Conservation (phyloP, 2,113 vertebrate genomes). For the Lycaon pictus region DNA sequence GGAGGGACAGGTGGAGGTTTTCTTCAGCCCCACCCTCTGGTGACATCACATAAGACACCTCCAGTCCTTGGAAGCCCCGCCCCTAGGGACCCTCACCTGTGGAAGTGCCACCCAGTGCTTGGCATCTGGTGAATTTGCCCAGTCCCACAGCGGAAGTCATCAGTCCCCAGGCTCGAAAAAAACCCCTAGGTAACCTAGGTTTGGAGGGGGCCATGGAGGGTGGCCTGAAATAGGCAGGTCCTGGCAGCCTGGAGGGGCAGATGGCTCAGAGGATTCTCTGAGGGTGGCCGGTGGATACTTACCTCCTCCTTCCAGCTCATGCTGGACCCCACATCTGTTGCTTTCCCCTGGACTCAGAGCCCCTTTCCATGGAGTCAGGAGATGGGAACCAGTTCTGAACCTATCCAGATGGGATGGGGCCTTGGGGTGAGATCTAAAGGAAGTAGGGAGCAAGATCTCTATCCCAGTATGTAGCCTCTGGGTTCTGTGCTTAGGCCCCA, state of each 20-base stretch:
- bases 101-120: constrained; percentile 2
- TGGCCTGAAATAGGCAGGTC: not conserved
- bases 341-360: not conserved
- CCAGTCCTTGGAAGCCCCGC: constrained; percentile 37
- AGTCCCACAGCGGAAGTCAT: constrained; percentile 25
- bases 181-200: constrained; percentile 41
- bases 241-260: not conserved
- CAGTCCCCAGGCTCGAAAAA: not conserved
- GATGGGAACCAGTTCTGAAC: not conserved
- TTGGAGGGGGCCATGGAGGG: not conserved
- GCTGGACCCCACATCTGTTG: not conserved
- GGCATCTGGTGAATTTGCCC: constrained; percentile 33
- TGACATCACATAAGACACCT: constrained; percentile 72
- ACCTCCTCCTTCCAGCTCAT: not conserved
- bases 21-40: constrained; percentile 45
- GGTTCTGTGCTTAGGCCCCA: not conserved
- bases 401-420: not conserved
- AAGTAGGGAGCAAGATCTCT: not conserved
- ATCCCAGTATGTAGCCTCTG: not conserved
- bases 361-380: not conserved
- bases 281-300: not conserved
- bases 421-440: not conserved
- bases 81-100: constrained; percentile 14
- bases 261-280: not conserved
- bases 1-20: not conserved